Conservation (phyloP, 2,113 vertebrate species). For the Phrynocephalus versicolor region DNA sequence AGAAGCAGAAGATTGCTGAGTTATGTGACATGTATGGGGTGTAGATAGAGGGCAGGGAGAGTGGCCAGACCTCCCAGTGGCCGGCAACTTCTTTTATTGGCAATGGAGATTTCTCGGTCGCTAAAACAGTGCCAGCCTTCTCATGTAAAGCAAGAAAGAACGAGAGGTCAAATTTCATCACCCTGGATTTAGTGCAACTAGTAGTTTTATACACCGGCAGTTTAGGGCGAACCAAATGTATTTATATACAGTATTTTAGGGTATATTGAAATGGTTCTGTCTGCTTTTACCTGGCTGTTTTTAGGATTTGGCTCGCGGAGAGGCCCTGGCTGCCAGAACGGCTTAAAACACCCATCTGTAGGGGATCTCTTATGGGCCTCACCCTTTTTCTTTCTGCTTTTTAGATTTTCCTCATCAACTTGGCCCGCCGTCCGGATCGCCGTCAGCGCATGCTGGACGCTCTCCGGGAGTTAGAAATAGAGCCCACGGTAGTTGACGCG, state of each 20-base stretch:
- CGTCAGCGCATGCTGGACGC: constrained; percentile 88
- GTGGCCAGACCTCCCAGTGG: neutral
- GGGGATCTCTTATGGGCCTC: neutral
- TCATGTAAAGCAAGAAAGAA: no score
- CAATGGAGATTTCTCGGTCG: no score
- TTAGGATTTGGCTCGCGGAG: neutral
- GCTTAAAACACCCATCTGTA: neutral
- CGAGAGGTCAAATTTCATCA: no score
- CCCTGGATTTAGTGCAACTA: no score
- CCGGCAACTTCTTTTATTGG: neutral
- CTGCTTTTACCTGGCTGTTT: neutral
- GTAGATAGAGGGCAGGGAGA: neutral
- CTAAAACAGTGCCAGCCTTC: no score
- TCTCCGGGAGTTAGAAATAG: constrained; percentile 87
- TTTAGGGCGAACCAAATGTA: no score
- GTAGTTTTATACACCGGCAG: no score
- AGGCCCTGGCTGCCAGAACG: no score
- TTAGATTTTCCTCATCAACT: constrained; percentile 92
- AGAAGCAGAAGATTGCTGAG: accelerated
- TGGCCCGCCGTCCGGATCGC: constrained; percentile 85
- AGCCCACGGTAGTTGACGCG: constrained; percentile 84
- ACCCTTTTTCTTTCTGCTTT: neutral
- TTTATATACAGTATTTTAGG: no score
- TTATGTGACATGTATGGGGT: neutral
- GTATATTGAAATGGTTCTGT: no score